Conservation (phyloP, 1,140 invertebrate species). For the Drosophila oshimai region DNA sequence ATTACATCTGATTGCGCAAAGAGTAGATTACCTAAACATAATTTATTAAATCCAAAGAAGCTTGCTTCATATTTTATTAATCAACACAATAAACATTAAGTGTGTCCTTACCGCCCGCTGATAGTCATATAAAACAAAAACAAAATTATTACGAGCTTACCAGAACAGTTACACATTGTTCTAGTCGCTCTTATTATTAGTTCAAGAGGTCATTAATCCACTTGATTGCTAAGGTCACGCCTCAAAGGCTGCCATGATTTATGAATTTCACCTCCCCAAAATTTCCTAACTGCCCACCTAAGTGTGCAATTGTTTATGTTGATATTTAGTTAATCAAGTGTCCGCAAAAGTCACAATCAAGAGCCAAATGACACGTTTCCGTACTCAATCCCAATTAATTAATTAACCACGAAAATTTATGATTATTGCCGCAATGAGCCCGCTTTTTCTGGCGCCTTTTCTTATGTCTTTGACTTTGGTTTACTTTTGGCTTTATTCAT, state of each 20-base stretch:
- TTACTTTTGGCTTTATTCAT: constrained; percentile 31
- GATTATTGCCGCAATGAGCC: constrained; percentile 44
- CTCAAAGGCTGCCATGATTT: constrained; percentile 11
- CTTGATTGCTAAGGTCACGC: neutral
- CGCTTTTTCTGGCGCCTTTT: constrained; percentile 14
- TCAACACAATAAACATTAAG: neutral
- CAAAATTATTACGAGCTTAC: neutral
- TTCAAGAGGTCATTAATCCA: neutral
- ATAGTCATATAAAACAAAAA: neutral
- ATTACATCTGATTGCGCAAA: no score
- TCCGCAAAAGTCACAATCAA: neutral
- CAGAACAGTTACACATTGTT: neutral
- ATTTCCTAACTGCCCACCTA: neutral
- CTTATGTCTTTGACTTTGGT: neutral
- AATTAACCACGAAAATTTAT: constrained; percentile 68
- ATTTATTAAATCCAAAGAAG: no score
- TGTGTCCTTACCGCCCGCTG: no score
- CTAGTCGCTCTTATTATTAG: neutral
- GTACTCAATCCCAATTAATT: constrained; percentile 41
- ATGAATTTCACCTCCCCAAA: neutral
- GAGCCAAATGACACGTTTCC: constrained; percentile 5
- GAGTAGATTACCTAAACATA: no score
- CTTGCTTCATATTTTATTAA: no score
- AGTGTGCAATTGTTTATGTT: constrained; percentile 20
- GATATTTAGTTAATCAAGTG: constrained; percentile 24